Evolutionary conservation across 2,113 vertebrate species (phyloP), one percentile per base, ranked within the genome.

Genomic region (Tychaedon coryphoeus): DNA sequence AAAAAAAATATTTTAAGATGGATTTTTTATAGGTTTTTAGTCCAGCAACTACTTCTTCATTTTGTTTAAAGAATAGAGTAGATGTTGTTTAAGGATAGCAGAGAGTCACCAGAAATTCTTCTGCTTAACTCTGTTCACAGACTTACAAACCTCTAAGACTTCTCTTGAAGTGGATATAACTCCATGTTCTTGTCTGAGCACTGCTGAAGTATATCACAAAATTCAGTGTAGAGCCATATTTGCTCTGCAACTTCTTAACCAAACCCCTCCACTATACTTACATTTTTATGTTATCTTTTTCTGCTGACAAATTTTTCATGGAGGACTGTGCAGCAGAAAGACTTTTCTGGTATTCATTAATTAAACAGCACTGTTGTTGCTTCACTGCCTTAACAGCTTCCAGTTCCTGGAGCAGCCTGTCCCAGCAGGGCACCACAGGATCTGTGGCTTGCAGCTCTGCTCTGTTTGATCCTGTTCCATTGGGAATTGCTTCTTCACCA

Each of bases 231-330:
- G 57, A 47, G 16, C 29, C 13, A 4, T 18, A 83, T 45, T 66
- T 87, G 25, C 26, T 64, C 43, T 38, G 13, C 38, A 64, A 47
- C 9, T 45, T 48, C 48, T 38, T 22, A 62, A 40, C 10, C 86
- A 58, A 85, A 91, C 36, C 25, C 36, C 50, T 80, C 88, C 34
- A 34, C 66, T 36, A 16, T 38, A 98, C 99, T 99, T 96, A 99
- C 99, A n/a, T 95, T 97, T 97, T 98, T n/a, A 98, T 88, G 73
- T 95, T 97, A 56, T 99, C 98, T 78, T 98, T 98, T 84, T 98
- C 98, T 58, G 92, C 96, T 34, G 86, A 92, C 62, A 98, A 94
- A 86, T 83, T 97, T 79, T 98, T 98, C 96, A 98, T 58, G 0
- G 96, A 97, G 24, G 92, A 95, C 75, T 96, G 97, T 12, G 88